Evolutionary conservation across 2,888 invertebrate species (phyloP).

Genomic region (Hydropsyche betteni): DNA sequence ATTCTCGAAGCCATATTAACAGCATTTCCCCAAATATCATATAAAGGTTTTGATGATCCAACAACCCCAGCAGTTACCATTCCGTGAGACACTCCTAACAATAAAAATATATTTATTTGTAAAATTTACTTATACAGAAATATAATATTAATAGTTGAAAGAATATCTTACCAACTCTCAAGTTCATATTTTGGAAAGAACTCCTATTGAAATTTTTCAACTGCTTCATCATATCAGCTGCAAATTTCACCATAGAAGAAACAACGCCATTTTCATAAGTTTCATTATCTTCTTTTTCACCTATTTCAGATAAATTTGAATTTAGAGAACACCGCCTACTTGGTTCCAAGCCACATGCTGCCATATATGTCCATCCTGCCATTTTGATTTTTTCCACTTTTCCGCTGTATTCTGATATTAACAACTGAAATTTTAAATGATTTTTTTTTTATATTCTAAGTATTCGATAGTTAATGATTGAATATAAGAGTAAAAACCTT

Average conservation of each 20-base stretch:
- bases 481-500: constrained; percentile 65
- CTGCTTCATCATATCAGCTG: constrained; percentile 65
- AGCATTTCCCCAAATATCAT: constrained; percentile 97
- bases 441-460: not conserved
- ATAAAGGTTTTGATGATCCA: constrained; percentile 91
- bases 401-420: constrained; percentile 61
- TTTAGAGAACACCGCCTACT: constrained; percentile 63
- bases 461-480: not conserved
- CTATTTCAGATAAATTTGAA: constrained; percentile 21
- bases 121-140: constrained; percentile 16
- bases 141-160: constrained; percentile 24
- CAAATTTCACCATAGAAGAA: constrained; percentile 64
- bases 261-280: constrained; percentile 61
- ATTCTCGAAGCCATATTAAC: constrained; percentile 97
- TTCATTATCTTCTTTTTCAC: constrained; percentile 57
- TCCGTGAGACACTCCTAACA: constrained; percentile 85
- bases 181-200: constrained; percentile 72
- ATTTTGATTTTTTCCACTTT: constrained; percentile 96
- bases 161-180: constrained; percentile 73
- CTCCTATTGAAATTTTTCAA: constrained; percentile 67
- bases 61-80: constrained; percentile 94
- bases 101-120: constrained; percentile 54
- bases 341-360: constrained; percentile 89
- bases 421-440: constrained; percentile 62
- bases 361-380: constrained; percentile 97